Evolutionary conservation across 1,140 invertebrate genomes (phyloP).

Genomic region (Macrostomum lignano): DNA sequence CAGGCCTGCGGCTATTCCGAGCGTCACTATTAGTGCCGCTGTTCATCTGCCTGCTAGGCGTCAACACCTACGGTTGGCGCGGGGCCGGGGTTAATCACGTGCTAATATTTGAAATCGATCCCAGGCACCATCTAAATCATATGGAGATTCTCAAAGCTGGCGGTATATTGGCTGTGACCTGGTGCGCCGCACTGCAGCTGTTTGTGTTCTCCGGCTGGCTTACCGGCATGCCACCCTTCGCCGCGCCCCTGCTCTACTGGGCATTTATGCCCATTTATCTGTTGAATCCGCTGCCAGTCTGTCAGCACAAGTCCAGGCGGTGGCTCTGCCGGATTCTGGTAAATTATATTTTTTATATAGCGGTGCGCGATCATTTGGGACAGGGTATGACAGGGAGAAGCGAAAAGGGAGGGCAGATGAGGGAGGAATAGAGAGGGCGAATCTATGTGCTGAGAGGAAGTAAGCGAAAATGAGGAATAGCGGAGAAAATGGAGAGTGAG

Average conservation of each 20-base stretch:
- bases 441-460: too few species aligned
- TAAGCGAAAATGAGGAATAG: too few species aligned
- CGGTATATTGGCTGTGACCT: too few species aligned
- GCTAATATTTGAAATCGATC: conserved; percentile 88
- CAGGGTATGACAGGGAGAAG: too few species aligned
- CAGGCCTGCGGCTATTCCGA: conserved; percentile 42
- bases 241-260: conserved; percentile 56
- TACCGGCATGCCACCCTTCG: conserved; percentile 36
- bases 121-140: conserved; percentile 63
- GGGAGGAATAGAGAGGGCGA: too few species aligned
- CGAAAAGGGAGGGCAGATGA: too few species aligned
- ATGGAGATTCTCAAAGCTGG: too few species aligned
- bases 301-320: conserved; percentile 53
- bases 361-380: too few species aligned
- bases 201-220: too few species aligned
- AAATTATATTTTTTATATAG: too few species aligned
- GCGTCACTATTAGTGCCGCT: conserved; percentile 67
- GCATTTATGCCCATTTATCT: conserved; percentile 59
- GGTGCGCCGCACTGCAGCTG: too few species aligned
- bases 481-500: too few species aligned
- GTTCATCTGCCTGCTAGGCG: conserved; percentile 73
- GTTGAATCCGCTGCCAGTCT: conserved; percentile 66
- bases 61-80: conserved; percentile 91
- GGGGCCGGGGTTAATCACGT: conserved; percentile 95
- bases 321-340: conserved; percentile 35